Evolutionary conservation across 2,113 vertebrate genomes (phyloP).

Genomic region (Catharus bicknelli): DNA sequence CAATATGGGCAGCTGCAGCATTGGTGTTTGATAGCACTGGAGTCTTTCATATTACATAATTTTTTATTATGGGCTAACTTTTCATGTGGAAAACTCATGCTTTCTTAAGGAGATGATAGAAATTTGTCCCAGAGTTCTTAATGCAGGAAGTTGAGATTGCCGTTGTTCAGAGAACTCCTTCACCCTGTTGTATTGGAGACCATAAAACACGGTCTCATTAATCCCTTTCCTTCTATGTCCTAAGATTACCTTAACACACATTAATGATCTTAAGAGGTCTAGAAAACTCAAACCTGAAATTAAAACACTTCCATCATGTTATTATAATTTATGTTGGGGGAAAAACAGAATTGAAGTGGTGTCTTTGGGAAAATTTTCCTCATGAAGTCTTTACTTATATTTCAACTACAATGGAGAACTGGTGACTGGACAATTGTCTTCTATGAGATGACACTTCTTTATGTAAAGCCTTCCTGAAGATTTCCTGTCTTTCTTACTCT

Average conservation of each 20-base stretch:
- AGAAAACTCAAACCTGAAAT: background rate
- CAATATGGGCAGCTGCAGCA: background rate
- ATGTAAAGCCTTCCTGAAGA: background rate
- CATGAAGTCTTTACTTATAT: background rate
- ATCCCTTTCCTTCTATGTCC: background rate
- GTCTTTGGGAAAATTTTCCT: background rate
- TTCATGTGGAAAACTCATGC: background rate
- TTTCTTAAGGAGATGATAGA: background rate
- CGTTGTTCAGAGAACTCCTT: background rate
- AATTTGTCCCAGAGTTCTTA: background rate
- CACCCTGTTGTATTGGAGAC: background rate
- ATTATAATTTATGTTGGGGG: rapidly evolving
- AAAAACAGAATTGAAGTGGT: background rate
- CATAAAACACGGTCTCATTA: background rate
- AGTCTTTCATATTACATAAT: rapidly evolving
- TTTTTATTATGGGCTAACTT: background rate
- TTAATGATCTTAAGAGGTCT: background rate
- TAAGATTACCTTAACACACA: background rate
- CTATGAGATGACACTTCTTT: background rate
- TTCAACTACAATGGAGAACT: background rate
- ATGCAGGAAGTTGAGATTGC: background rate
- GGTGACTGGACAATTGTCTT: background rate
- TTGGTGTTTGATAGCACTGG: background rate
- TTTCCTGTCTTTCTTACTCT: background rate
- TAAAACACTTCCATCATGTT: background rate